phyloP scores from a whole-genome alignment of 2,888 invertebrate genomes.

The Amorpha juglandis region DNA sequence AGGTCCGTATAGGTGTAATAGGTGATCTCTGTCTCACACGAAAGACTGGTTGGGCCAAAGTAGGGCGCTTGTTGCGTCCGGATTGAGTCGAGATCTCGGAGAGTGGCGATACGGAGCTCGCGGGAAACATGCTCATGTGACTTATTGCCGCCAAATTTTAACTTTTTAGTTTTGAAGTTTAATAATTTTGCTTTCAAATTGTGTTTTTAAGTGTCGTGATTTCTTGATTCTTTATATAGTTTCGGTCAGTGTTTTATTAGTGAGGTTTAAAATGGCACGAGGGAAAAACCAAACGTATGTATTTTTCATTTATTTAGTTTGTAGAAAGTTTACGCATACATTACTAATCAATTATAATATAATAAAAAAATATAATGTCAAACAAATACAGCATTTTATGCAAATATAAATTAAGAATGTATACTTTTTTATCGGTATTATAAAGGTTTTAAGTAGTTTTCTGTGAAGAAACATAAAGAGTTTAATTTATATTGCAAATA shows the following conservation, averaged over 20 bases:
- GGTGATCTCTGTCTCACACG: slow-evolving; percentile 68
- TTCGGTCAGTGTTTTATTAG: slow-evolving; percentile 49
- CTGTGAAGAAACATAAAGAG: too few species aligned
- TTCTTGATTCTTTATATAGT: slow-evolving; percentile 42
- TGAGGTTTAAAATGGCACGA: slow-evolving; percentile 66
- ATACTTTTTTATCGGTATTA: too few species aligned
- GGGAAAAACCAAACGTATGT: slow-evolving; percentile 72
- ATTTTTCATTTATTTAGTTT: slow-evolving; percentile 39
- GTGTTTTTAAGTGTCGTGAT: slow-evolving; percentile 59
- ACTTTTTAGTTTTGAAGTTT: slow-evolving; percentile 55
- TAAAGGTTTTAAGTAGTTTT: too few species aligned
- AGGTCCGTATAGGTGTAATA: slow-evolving; percentile 37
- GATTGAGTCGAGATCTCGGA: slow-evolving; percentile 77
- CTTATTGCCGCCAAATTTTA: slow-evolving; percentile 73
- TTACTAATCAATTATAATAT: background rate
- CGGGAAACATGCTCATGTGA: slow-evolving; percentile 79
- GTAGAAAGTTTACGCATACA: slow-evolving; percentile 20
- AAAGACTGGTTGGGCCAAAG: slow-evolving; percentile 75
- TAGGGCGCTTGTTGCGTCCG: slow-evolving; percentile 76
- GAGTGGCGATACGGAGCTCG: slow-evolving; percentile 78
- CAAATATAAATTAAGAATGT: too few species aligned
- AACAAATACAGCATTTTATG: background rate
- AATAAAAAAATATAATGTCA: background rate
- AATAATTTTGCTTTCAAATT: slow-evolving; percentile 34
- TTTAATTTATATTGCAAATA: too few species aligned